Percentiles rank a stretch among this genome's conserved stretches.
Evolutionary conservation across 2,888 invertebrate genomes (phyloP).

Genomic region (Athetis lepigone): DNA sequence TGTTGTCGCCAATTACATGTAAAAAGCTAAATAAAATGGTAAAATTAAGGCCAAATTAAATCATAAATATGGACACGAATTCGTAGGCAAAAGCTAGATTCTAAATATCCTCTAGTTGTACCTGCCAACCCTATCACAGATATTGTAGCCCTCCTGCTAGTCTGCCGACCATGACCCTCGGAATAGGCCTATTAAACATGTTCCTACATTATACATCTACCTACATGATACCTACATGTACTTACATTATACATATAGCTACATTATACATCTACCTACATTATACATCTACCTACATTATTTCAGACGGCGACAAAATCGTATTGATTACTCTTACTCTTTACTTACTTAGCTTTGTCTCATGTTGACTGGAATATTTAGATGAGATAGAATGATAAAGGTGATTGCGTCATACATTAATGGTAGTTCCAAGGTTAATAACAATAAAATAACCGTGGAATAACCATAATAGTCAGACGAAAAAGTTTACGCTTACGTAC

Average conservation of each 20-base stretch:
- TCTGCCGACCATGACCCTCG: constrained; percentile 59
- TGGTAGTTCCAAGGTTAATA: too few relatives aligned
- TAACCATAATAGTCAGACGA: too few relatives aligned
- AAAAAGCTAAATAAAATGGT: too few relatives aligned
- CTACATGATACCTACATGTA: constrained; percentile 42
- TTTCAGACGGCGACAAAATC: constrained; percentile 46
- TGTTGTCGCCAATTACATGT: too few relatives aligned
- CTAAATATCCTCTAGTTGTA: background rate
- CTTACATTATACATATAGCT: constrained; percentile 48
- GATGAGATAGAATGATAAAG: constrained; percentile 10
- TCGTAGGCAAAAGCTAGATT: background rate
- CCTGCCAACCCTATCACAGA: constrained; percentile 48
- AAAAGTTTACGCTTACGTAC: too few relatives aligned
- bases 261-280: constrained; percentile 35
- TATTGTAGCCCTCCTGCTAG: constrained; percentile 43
- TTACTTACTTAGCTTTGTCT: background rate
- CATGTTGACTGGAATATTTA: constrained; percentile 15
- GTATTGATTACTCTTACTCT: constrained; percentile 56
- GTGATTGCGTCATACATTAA: background rate
- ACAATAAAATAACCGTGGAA: too few relatives aligned
- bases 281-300: constrained; percentile 43
- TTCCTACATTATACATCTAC: constrained; percentile 39
- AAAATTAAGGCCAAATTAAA: too few relatives aligned
- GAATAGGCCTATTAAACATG: constrained; percentile 41
- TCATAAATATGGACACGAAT: too few relatives aligned